Percentiles rank a stretch among this genome's conserved stretches.
These are phyloP conservation scores for Ridgeia piscesae DNA, from an alignment of 1,140 invertebrate species.

Conservation along the genomic window DNA sequence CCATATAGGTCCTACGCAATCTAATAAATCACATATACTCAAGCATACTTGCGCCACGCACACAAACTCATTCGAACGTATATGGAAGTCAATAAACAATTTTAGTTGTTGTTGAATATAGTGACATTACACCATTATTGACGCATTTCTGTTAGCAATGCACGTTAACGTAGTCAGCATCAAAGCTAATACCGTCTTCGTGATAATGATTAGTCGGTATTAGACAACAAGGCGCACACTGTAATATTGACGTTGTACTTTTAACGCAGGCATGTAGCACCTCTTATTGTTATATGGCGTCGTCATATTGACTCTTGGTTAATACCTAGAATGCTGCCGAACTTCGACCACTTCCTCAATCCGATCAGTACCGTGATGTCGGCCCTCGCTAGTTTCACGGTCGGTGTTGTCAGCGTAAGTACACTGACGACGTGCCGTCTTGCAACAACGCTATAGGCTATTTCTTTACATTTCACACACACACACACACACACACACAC, in stretches of 20 bases:
- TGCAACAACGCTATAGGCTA: background rate
- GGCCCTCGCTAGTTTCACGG: background rate
- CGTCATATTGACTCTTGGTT: background rate
- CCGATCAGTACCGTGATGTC: background rate
- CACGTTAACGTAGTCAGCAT: background rate
- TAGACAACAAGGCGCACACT: background rate
- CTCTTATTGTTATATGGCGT: background rate
- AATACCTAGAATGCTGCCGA: background rate
- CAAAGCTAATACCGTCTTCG: background rate
- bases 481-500: background rate
- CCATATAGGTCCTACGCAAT: no score
- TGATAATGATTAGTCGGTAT: background rate
- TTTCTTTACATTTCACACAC: background rate
- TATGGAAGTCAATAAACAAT: background rate
- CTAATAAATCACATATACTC: no score
- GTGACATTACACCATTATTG: background rate
- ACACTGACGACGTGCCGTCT: background rate
- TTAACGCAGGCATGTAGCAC: background rate
- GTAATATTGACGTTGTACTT: background rate
- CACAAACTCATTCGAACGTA: background rate
- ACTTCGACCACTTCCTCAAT: background rate
- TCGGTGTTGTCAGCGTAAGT: background rate
- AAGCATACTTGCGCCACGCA: no score
- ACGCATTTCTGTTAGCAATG: no score
- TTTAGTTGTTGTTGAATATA: background rate